These are phyloP conservation scores for Ictalurus furcatus DNA, from an alignment of 2,113 vertebrate genomes.

Conservation along the genomic window DNA sequence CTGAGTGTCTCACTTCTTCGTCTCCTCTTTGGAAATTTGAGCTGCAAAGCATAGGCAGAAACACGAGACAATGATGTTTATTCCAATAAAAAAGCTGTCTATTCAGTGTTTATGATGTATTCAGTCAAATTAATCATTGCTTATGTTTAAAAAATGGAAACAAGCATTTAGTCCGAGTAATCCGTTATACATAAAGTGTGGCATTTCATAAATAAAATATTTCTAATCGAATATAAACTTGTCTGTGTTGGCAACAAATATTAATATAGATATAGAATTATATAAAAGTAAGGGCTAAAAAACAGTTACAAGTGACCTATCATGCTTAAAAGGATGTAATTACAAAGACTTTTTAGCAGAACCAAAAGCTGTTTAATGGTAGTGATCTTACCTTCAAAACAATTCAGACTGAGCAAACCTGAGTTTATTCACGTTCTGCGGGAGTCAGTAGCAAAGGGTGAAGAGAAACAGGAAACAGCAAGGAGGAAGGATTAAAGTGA, in stretches of 20 bases:
- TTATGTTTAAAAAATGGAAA: neutral
- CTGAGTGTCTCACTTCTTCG: constrained; percentile 52
- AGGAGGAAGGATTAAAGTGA: constrained; percentile 36
- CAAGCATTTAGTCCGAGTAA: neutral
- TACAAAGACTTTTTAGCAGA: neutral
- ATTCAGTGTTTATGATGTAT: neutral
- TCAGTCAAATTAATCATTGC: too few species aligned
- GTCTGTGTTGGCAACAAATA: neutral
- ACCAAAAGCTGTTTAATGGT: constrained; percentile 4
- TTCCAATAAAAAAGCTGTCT: neutral
- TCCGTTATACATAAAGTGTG: neutral
- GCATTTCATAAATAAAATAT: neutral
- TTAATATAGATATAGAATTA: neutral
- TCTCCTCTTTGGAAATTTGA: constrained; percentile 68
- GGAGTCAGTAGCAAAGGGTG: constrained; percentile 21
- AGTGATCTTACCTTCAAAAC: constrained; percentile 45
- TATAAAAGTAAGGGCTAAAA: neutral
- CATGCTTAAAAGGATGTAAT: neutral
- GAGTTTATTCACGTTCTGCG: constrained; percentile 46
- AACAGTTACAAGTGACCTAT: neutral
- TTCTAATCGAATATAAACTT: neutral
- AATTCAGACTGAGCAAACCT: constrained; percentile 42
- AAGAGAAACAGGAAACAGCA: constrained; percentile 47
- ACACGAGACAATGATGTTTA: neutral
- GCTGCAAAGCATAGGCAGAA: constrained; percentile 59